phyloP scores from a whole-genome alignment of 1,140 invertebrate species.

The Cyclargus thomasi region DNA sequence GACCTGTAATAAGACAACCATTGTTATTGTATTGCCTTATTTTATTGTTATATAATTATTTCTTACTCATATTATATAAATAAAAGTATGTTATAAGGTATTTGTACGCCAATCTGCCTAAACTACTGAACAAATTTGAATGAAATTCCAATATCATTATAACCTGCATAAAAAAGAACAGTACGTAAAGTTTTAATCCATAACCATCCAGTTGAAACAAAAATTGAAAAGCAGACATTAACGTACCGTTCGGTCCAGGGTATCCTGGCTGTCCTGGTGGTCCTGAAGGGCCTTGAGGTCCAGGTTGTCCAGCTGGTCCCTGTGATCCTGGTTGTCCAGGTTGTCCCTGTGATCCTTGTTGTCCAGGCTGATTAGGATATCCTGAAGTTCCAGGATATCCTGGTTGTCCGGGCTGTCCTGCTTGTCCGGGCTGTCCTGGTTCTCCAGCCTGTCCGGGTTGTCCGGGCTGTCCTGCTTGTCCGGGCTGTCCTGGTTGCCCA shows the following conservation, averaged over 20 bases:
- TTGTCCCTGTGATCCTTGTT: conserved; percentile 24
- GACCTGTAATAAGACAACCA: conserved; percentile 33
- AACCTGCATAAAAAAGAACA: no score
- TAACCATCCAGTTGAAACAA: no score
- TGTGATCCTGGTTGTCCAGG: conserved; percentile 29
- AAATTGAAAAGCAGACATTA: no score
- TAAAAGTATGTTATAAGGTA: no score
- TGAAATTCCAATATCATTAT: no score
- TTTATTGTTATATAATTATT: no score
- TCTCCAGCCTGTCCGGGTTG: conserved; percentile 24
- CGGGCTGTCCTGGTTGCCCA: conserved; percentile 31
- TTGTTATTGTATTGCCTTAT: neutral
- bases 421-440: neutral
- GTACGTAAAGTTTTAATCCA: no score
- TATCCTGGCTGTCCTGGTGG: conserved; percentile 26
- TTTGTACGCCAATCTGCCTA: no score
- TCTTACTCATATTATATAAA: no score
- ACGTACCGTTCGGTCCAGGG: conserved; percentile 25
- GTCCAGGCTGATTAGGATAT: conserved; percentile 23
- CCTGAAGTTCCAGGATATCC: conserved; percentile 27
- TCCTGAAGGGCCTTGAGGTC: conserved; percentile 26
- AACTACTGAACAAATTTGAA: no score
- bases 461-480: conserved; percentile 25
- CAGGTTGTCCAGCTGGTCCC: conserved; percentile 29
- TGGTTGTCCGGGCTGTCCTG: conserved; percentile 24